These are phyloP conservation scores for Trinectes maculatus DNA, from an alignment of 2,113 vertebrate genomes.

Conservation along the genomic window DNA sequence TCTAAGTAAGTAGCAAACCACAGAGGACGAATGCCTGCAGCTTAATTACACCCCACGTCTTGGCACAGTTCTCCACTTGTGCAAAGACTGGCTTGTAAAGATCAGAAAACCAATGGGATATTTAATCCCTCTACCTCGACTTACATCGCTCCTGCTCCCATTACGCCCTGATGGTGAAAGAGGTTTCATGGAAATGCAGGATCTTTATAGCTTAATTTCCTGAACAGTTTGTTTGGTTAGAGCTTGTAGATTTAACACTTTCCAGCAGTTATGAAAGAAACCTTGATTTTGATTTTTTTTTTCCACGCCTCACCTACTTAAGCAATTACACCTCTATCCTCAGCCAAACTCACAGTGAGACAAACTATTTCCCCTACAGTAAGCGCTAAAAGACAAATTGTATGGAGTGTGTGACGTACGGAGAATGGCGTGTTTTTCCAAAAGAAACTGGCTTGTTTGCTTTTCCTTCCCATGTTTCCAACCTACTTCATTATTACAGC, in stretches of 20 bases:
- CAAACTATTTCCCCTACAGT: conserved; percentile 16
- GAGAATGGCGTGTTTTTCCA: conserved; percentile 50
- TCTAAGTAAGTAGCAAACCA: conserved; percentile 54
- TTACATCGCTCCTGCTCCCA: conserved; percentile 41
- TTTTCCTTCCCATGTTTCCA: conserved; percentile 64
- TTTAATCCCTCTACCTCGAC: conserved; percentile 62
- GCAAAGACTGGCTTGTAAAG: conserved; percentile 75
- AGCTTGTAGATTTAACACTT: conserved; percentile 28
- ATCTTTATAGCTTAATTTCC: conserved; percentile 67
- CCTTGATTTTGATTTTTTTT: conserved; percentile 45
- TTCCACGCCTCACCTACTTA: conserved; percentile 71
- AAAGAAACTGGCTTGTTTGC: conserved; percentile 62
- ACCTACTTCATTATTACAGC: conserved; percentile 71
- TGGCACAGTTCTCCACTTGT: conserved; percentile 54
- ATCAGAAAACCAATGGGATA: conserved; percentile 54
- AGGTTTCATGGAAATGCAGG: conserved; percentile 35
- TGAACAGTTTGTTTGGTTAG: conserved; percentile 49
- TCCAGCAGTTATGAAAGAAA: conserved; percentile 19
- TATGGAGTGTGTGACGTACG: conserved; percentile 16
- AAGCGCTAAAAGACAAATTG: conserved; percentile 15
- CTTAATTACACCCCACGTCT: conserved; percentile 68
- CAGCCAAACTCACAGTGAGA: not conserved
- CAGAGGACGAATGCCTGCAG: conserved; percentile 56
- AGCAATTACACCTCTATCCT: conserved; percentile 30
- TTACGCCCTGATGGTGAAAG: conserved; percentile 30